Percentiles rank a stretch among this genome's conserved stretches.
Evolutionary conservation across 1,140 invertebrate genomes (phyloP).

Genomic region (Hypsibius dujardini): DNA sequence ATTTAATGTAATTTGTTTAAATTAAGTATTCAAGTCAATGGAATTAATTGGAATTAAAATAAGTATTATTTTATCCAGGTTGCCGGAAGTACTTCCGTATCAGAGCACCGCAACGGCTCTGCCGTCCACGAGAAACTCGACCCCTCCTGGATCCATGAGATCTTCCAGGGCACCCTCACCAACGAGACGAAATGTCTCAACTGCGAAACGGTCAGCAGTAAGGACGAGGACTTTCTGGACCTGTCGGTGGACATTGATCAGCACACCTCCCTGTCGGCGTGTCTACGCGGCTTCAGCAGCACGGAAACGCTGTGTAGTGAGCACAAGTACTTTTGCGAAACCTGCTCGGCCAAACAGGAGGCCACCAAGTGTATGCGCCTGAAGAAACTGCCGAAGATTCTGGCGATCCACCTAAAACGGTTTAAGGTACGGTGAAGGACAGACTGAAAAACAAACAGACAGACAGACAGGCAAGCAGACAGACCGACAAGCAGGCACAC

Average conservation of each 20-base stretch:
- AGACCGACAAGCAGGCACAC: too few species aligned
- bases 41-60: too few species aligned
- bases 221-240: conserved; percentile 99
- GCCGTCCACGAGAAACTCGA: conserved; percentile 35
- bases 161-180: conserved; percentile 96
- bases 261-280: conserved; percentile 96
- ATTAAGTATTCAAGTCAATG: too few species aligned
- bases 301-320: conserved; percentile 97
- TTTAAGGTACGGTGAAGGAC: conserved; percentile 48
- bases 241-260: conserved; percentile 97
- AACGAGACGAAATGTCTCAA: conserved; percentile 97
- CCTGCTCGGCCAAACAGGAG: conserved; percentile 97
- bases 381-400: conserved; percentile 89
- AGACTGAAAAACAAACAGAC: too few species aligned
- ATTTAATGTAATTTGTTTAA: too few species aligned
- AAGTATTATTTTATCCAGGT: too few species aligned
- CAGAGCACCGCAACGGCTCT: conserved; percentile 17
- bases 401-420: conserved; percentile 89
- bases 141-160: conserved; percentile 97
- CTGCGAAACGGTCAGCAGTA: conserved; percentile 95
- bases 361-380: conserved; percentile 92
- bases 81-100: neutral
- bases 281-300: conserved; percentile 88
- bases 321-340: conserved; percentile 99
- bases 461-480: too few species aligned